Evolutionary conservation across 2,113 vertebrate species (phyloP).

Genomic region (Alethe diademata): DNA sequence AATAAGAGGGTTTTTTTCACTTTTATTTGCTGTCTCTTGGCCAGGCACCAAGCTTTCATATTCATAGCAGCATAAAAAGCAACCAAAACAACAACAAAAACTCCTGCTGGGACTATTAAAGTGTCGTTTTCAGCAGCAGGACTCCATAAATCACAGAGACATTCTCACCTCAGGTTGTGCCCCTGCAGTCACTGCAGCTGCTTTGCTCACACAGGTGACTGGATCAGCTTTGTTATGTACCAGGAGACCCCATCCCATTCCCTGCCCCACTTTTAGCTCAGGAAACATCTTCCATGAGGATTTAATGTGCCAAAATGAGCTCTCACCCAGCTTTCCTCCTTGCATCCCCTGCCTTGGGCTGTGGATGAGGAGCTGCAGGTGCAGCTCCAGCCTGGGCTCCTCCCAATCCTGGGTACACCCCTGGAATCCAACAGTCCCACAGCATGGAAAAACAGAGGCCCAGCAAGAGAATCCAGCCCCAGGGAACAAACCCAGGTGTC

Average conservation of each 20-base stretch:
- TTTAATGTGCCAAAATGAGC: neutral
- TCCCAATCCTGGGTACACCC: neutral
- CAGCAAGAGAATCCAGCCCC: neutral
- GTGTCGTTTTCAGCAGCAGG: neutral
- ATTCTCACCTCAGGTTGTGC: neutral
- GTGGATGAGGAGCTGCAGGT: neutral
- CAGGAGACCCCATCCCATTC: neutral
- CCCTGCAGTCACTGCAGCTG: neutral
- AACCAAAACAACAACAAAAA: neutral
- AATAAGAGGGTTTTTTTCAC: neutral
- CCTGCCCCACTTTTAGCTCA: neutral
- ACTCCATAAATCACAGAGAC: conserved; percentile 19
- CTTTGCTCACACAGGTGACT: neutral
- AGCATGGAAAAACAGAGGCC: neutral
- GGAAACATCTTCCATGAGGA: neutral
- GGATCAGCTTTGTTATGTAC: neutral
- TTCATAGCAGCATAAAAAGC: neutral
- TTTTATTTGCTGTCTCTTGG: neutral
- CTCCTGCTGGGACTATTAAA: neutral
- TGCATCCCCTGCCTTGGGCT: neutral
- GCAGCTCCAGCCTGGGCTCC: neutral
- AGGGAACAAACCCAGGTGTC: neutral
- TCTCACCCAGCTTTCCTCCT: neutral
- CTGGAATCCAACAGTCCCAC: neutral
- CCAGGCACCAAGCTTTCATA: neutral